Conservation (phyloP, 1,140 invertebrate species). For the Berghia stephanieae region DNA sequence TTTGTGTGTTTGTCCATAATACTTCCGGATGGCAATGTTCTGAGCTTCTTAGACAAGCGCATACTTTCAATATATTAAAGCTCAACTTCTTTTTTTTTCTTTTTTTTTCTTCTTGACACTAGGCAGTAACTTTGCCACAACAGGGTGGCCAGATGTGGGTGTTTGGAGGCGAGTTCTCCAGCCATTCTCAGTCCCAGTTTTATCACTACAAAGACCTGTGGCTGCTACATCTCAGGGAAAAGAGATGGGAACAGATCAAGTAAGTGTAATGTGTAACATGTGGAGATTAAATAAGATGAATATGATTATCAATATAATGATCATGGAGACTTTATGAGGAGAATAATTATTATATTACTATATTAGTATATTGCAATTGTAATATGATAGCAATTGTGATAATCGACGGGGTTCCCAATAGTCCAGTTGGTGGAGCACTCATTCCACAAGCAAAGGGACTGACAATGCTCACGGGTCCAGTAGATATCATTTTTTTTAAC, state of each 20-base stretch:
- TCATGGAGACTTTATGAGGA: neutral
- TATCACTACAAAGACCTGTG: conserved; percentile 94
- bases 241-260: conserved; percentile 89
- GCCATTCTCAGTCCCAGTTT: conserved; percentile 88
- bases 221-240: conserved; percentile 81
- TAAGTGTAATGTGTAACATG: conserved; percentile 51
- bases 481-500: too few relatives aligned
- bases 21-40: too few relatives aligned
- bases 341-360: neutral
- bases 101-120: conserved; percentile 26
- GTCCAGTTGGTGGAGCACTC: too few relatives aligned
- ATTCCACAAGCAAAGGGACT: too few relatives aligned
- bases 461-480: too few relatives aligned
- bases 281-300: too few relatives aligned
- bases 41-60: too few relatives aligned
- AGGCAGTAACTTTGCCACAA: conserved; percentile 74
- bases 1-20: too few relatives aligned
- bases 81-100: neutral
- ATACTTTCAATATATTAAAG: too few relatives aligned
- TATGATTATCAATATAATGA: neutral
- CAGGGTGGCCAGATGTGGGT: conserved; percentile 81
- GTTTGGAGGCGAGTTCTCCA: conserved; percentile 94
- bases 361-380: neutral
- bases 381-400: too few relatives aligned
- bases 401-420: too few relatives aligned